Percentiles rank a stretch among this genome's conserved stretches.
Conservation (phyloP, 2,888 invertebrate species). For the Eilema griseolum region DNA sequence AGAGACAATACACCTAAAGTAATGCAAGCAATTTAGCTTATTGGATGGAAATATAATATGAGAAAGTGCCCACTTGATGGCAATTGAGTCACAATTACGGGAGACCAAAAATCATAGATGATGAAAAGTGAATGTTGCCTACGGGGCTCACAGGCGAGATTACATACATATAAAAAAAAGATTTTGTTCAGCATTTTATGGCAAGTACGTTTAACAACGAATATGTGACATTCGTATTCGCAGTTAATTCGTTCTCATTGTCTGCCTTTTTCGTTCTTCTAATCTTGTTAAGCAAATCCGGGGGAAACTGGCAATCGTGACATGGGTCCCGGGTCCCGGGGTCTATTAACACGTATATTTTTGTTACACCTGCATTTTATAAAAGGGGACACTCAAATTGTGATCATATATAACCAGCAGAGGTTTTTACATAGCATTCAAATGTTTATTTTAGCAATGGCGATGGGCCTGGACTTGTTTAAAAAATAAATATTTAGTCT, state of each 20-base stretch:
- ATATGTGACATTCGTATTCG: constrained; percentile 55
- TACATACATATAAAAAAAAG: not conserved
- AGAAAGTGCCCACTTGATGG: too few relatives aligned
- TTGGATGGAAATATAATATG: too few relatives aligned
- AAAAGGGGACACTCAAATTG: not conserved
- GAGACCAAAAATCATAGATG: too few relatives aligned
- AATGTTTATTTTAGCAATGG: not conserved
- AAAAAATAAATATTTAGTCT: too few relatives aligned
- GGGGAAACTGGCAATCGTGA: constrained; percentile 59
- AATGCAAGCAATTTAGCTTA: too few relatives aligned
- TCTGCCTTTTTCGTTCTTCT: constrained; percentile 76
- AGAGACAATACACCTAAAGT: too few relatives aligned
- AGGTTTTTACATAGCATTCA: not conserved
- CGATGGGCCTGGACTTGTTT: too few relatives aligned
- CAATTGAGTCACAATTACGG: too few relatives aligned
- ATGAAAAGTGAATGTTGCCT: too few relatives aligned
- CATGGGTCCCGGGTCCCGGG: constrained; percentile 65
- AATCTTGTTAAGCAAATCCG: constrained; percentile 82
- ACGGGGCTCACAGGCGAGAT: too few relatives aligned
- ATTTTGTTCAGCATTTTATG: not conserved
- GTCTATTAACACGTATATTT: constrained; percentile 64
- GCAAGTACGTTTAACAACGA: constrained; percentile 18
- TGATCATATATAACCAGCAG: not conserved
- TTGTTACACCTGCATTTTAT: constrained; percentile 23
- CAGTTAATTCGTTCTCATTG: constrained; percentile 76